These are phyloP conservation scores for Paratilapia polleni DNA, from an alignment of 2,113 vertebrate genomes.

Conservation along the genomic window DNA sequence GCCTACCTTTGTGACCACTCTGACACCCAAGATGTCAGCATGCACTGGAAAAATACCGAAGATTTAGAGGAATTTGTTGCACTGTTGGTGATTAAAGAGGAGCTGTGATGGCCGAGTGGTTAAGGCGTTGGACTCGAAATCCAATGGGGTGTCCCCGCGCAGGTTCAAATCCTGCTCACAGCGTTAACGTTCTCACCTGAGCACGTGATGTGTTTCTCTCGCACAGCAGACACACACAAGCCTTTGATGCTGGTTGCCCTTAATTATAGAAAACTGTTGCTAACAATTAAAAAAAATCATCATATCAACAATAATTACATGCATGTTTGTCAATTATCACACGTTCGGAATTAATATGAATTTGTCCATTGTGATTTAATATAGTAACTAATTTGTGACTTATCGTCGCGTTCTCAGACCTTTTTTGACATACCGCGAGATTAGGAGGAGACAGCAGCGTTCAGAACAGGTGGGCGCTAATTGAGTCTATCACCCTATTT, in stretches of 20 bases:
- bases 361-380: background rate
- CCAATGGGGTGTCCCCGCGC: conserved; percentile 40
- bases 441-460: accelerated
- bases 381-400: background rate
- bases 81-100: accelerated
- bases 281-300: no score
- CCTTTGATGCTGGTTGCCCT: no score
- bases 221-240: no score
- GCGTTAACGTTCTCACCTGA: background rate
- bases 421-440: conserved; percentile 33
- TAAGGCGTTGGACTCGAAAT: conserved; percentile 55
- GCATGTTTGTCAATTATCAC: background rate
- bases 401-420: background rate
- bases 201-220: background rate
- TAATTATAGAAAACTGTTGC: no score
- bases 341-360: background rate
- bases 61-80: no score
- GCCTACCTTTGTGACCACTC: no score
- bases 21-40: no score
- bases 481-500: background rate
- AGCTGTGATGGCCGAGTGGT: conserved; percentile 53
- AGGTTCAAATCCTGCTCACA: conserved; percentile 59
- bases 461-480: conserved; percentile 40
- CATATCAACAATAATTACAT: background rate
- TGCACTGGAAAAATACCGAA: no score